Conservation (phyloP, 2,888 invertebrate species). For the Brachylomia viminalis region DNA sequence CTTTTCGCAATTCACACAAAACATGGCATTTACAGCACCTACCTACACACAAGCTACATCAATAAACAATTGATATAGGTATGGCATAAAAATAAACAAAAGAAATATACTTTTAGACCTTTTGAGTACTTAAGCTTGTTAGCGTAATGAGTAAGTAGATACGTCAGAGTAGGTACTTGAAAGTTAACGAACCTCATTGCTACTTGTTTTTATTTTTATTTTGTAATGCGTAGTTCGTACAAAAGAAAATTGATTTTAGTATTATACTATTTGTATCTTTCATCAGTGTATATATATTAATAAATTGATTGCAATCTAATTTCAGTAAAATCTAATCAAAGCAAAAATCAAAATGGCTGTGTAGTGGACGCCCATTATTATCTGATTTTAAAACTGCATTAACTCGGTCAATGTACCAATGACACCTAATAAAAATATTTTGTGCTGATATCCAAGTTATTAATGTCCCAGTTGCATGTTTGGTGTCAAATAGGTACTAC, state of each 20-base stretch:
- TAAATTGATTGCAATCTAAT: conserved; percentile 2
- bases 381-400: not conserved
- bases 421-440: not conserved
- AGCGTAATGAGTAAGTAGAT: not conserved
- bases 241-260: not conserved
- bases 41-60: not conserved
- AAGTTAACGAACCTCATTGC: conserved; percentile 11
- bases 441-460: not conserved
- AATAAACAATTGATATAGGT: not conserved
- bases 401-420: conserved; percentile 25
- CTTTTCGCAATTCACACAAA: not conserved
- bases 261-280: not conserved
- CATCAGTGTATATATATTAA: not conserved
- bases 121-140: conserved; percentile 20
- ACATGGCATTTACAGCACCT: not conserved
- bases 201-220: conserved; percentile 1
- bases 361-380: not conserved
- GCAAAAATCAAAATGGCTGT: not conserved
- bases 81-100: conserved; percentile 5
- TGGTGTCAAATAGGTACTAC: not conserved
- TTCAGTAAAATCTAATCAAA: not conserved
- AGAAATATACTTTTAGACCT: not conserved
- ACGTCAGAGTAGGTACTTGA: not conserved
- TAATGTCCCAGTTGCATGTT: not conserved
- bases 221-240: not conserved